Percentiles rank a stretch among this genome's conserved stretches.
These are phyloP conservation scores for Cepphus grylle DNA, from an alignment of 2,113 vertebrate genomes.

Conservation along the genomic window DNA sequence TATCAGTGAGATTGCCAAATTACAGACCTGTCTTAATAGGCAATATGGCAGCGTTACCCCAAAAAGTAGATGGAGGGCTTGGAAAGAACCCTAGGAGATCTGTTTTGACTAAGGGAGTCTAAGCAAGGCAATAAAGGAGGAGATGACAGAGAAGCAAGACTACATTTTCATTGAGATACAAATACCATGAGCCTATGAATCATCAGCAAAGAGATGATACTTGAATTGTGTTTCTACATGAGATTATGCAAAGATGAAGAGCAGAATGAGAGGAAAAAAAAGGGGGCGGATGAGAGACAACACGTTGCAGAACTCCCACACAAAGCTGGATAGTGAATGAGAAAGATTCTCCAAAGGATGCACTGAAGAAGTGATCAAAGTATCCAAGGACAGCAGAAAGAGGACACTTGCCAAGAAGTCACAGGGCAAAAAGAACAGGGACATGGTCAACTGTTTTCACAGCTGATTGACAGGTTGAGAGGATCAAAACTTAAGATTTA, in stretches of 20 bases:
- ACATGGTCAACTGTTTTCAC: neutral
- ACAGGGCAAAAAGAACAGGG: neutral
- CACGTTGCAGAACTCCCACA: constrained; percentile 10
- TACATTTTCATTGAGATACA: constrained; percentile 6
- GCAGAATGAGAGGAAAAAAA: neutral
- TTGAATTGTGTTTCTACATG: neutral
- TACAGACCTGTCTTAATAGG: neutral
- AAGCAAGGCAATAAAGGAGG: neutral
- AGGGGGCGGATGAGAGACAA: neutral
- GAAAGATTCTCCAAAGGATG: neutral
- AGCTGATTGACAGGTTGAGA: neutral
- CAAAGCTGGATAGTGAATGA: neutral
- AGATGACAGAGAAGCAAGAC: neutral
- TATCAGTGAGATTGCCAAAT: neutral
- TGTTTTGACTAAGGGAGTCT: neutral
- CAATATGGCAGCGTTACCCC: neutral
- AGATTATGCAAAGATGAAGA: constrained; percentile 39
- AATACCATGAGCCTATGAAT: constrained; percentile 11
- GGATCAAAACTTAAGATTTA: neutral
- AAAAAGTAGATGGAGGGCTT: neutral
- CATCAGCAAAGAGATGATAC: constrained; percentile 6
- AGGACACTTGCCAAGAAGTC: neutral
- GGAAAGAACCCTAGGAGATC: neutral
- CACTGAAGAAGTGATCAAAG: neutral
- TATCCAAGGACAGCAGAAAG: neutral